Evolutionary conservation across 2,797 vertebrate species (phyloP), one percentile per base, ranked within the genome.

Genomic region (Alouatta caraya): DNA sequence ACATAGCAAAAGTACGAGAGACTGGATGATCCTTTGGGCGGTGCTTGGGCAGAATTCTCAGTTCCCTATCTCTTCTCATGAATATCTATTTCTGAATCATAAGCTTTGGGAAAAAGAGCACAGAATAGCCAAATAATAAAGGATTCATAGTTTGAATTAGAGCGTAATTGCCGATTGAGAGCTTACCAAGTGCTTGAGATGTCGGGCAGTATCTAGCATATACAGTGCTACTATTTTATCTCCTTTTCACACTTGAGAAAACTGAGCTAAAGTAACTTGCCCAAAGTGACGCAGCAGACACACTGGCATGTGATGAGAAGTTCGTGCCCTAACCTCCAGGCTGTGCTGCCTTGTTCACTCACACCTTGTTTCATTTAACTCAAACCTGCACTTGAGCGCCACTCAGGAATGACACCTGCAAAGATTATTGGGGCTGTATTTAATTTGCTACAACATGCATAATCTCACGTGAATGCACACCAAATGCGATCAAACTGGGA

Each of bases 241-340:
- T 80, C 30, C 50, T 92, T 92, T 30, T 30, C 15, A 30, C 24
- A 26, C 5, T 22, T 28, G 50, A 44, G 81, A 52, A 82, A 52
- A 42, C 57, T 12, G 30, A 82, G 48, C 5, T 13, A 7, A 92
- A 64, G 30, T 30, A 44, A 15, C 17, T 84, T 33, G 2, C 26
- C 48, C 24, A 6, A 82, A 50, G 28, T 3, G 82, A 67, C 67
- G 82, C 22, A 67, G 64, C 8, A 15, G 64, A 5, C 19, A 5
- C 90, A 2, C 6, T 14, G 3, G 17, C 13, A 10, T 21, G 12
- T 42, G 42, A 50, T 7, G 5, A 0, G 0, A 28, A 50, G 12
- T 14, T 8, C 17, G 1, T 5, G 30, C 44, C 64, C 37, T 21
- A 5, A 9, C 48, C 42, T 84, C 17, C 3, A 3, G 64, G 28